Base-by-base conservation (phyloP, 2,113 vertebrate genomes). In the Australoheros scitulus region DNA sequence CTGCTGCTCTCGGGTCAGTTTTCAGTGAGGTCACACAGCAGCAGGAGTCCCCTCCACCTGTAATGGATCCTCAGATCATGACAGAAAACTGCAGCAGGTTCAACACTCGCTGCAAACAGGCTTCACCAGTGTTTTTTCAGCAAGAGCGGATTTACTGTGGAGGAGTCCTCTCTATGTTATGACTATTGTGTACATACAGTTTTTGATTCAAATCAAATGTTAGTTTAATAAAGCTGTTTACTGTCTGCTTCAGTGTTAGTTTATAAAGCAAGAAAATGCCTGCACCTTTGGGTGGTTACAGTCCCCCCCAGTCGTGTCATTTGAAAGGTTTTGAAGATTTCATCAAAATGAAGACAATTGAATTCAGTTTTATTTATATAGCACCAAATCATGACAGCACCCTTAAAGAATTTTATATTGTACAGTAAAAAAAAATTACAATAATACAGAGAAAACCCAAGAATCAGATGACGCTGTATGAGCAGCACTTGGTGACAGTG, bases 11-110 rank as follows among this genome's bases (percentile, higher is more conserved):
- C 11, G 2, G 59, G 55, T 81, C 68, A 74, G 20, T 79, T 82
- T 77, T 75, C 81, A 65, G 32, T 81, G 34, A 68, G 36, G 77
- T 79, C 80, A 74, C 10, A 4, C 3, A 77, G 63, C 79, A 80
- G 81, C 78, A 74, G 76, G 43, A 84, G 63, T 65, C 8, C 4
- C 4, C 10, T 13, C 13, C 57, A 85, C 76, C 81, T 77, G 88
- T 55, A 90, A 92, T 61, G 6, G 80, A 92, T 81, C 86, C 84
- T 61, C 55, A 32, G 52, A 6, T 64, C 84, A 60, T 1, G 76
- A 65, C 61, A 70, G 56, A 79, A 63, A 76, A 58, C 64, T 75
- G n/a, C 60, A 63, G 72, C 76, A 68, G 81, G 61, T 29, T 38
- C 58, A 14, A 52, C 43, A 57, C 1, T 7, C 80, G 70, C 76